Base-by-base conservation (phyloP, 2,113 vertebrate genomes). In the Sylvilagus bachmani region DNA sequence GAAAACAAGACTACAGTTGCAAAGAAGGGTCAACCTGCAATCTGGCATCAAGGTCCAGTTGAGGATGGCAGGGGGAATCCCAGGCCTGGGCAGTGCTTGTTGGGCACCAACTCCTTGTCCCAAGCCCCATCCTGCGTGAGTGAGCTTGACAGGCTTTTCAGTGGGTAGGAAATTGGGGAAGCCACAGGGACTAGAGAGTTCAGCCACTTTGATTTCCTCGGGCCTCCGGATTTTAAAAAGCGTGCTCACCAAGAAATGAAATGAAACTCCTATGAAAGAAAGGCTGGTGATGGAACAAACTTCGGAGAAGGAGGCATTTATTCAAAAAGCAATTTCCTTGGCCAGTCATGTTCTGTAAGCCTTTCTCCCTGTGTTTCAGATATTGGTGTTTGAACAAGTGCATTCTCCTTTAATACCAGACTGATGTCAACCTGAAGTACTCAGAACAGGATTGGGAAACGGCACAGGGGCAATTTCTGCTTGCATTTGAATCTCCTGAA, bases 301-400 rank as follows among this genome's bases (percentile, higher is more conserved):
- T 83, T 93, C 0, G 0, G 62, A 79, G 92, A 95, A 49, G 78
- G 66, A 95, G 93, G 79, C 61, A 69, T 96, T 94, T 90, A 96
- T 86, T 95, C 95, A 89, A 74, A 96, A 97, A 93, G 90, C 96
- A 97, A 90, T 97, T 95, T 97, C 75, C 73, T 87, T 82, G 64
- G 96, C 88, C 49, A 55, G 92, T 58, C 55, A 19, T 44, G 78
- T 94, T 92, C 81, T 17, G 1, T 53, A 87, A 91, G 87, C 82
- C 74, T 83, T 85, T 5, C 19, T 70, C 31, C 55, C 24, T 21
- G 33, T 85, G 89, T 83, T 83, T 88, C 71, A 21, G 82, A 92
- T 83, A 77, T 29, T 92, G 85, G 93, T 81, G 74, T 86, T 95
- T 90, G 90, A 95, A 66, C 29, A n/a, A 75, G 94, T 93, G n/a